These are phyloP conservation scores for Cyanocitta stelleri DNA, from an alignment of 2,113 vertebrate species.

Conservation along the genomic window DNA sequence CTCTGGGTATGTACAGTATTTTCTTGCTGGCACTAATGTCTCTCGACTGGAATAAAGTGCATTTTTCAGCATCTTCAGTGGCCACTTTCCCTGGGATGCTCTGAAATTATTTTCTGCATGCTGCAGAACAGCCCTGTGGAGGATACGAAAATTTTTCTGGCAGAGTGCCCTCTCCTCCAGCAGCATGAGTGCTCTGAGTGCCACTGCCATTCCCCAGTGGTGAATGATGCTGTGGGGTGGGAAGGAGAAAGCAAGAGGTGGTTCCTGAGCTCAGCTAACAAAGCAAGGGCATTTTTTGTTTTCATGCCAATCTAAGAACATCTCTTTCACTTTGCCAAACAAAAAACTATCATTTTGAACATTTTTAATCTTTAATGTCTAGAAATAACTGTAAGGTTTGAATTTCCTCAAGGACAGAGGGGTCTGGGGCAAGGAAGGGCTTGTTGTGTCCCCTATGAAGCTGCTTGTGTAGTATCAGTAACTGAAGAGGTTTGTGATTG, in stretches of 20 bases:
- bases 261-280: not conserved
- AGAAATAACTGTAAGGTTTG: not conserved
- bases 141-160: not conserved
- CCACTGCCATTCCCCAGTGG: not conserved
- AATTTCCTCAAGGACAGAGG: not conserved
- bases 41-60: not conserved
- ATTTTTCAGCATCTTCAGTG: not conserved
- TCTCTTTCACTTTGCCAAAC: not conserved
- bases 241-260: not conserved
- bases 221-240: not conserved
- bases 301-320: not conserved
- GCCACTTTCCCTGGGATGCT: not conserved
- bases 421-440: not conserved
- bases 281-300: not conserved
- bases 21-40: not conserved
- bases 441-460: not conserved
- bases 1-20: not conserved
- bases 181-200: not conserved
- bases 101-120: not conserved
- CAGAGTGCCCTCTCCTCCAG: not conserved
- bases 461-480: not conserved
- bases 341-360: not conserved
- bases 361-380: not conserved
- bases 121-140: not conserved
- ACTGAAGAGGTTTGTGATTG: not conserved